A percentile compares a stretch with the other conserved stretches of the same genome.
These are phyloP conservation scores for Actinernus sp. DNA, from an alignment of 92 coral and sea anemone species.

Conservation along the genomic window DNA sequence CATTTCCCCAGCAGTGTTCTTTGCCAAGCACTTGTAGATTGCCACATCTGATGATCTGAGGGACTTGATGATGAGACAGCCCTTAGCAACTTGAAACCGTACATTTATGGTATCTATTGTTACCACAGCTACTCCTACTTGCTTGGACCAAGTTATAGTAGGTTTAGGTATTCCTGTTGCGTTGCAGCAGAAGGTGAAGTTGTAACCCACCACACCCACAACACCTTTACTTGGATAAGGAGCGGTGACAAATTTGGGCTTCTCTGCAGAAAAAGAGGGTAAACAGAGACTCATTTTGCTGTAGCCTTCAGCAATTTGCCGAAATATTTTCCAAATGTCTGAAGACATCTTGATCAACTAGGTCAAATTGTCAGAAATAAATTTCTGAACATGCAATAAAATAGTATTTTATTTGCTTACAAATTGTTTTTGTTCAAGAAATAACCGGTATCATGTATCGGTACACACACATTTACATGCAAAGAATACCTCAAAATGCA, in stretches of 20 bases:
- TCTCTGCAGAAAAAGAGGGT: neutral
- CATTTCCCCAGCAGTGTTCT: slow-evolving; percentile 12
- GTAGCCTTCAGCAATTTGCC: too few relatives aligned
- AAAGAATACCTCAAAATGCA: too few relatives aligned
- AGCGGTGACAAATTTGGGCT: slow-evolving; percentile 5
- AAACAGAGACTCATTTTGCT: too few relatives aligned
- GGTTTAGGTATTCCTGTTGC: slow-evolving; percentile 58
- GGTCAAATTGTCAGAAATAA: too few relatives aligned
- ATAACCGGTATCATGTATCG: too few relatives aligned
- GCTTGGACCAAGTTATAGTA: slow-evolving; percentile 37
- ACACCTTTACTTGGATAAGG: slow-evolving; percentile 32
- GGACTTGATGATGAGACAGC: slow-evolving; percentile 14
- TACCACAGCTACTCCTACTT: slow-evolving; percentile 2
- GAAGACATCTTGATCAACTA: too few relatives aligned
- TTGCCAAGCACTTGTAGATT: slow-evolving; percentile 39
- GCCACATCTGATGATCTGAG: slow-evolving; percentile 23
- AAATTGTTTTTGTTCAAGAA: too few relatives aligned
- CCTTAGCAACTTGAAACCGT: slow-evolving; percentile 26
- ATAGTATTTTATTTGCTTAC: too few relatives aligned
- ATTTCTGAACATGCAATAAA: too few relatives aligned
- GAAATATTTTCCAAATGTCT: too few relatives aligned
- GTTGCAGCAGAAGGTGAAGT: slow-evolving; percentile 43
- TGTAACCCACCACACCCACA: slow-evolving; percentile 37
- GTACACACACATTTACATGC: too few relatives aligned
- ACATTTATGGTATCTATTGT: slow-evolving; percentile 9